Percentiles rank a stretch among this genome's conserved stretches.
These are phyloP conservation scores for Drosophila ochracea DNA, from an alignment of 2,888 invertebrate species.

Conservation along the genomic window DNA sequence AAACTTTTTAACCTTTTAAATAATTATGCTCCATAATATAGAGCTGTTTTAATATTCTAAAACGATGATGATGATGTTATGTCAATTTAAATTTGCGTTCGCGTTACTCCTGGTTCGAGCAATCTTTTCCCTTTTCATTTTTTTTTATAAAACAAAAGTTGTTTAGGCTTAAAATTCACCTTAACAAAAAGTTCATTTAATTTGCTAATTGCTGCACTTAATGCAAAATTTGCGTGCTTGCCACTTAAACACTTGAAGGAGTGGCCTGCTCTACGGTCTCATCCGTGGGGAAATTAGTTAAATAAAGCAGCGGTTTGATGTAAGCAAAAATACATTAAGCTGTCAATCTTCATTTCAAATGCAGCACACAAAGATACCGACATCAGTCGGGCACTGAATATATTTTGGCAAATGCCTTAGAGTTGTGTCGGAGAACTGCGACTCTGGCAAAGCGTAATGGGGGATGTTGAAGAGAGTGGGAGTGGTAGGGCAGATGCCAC, in stretches of 20 bases:
- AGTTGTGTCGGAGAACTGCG: constrained; percentile 7
- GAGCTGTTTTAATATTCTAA: neutral
- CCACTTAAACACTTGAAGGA: constrained; percentile 45
- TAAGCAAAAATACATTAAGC: constrained; percentile 74
- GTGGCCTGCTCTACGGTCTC: constrained; percentile 29
- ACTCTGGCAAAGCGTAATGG: neutral
- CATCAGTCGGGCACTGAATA: constrained; percentile 60
- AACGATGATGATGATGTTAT: neutral
- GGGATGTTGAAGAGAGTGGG: constrained; percentile 2
- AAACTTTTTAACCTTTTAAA: neutral
- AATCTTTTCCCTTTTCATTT: neutral
- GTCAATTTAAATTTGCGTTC: neutral
- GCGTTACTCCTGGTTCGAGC: neutral
- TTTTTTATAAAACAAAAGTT: constrained; percentile 32
- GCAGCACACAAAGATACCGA: constrained; percentile 32
- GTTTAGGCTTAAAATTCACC: constrained; percentile 23
- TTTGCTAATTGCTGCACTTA: constrained; percentile 74
- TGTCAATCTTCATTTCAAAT: constrained; percentile 74
- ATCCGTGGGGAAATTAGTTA: constrained; percentile 67
- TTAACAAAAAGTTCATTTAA: constrained; percentile 60
- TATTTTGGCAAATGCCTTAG: constrained; percentile 64
- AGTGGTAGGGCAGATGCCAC: constrained; percentile 32
- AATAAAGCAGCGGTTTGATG: constrained; percentile 59
- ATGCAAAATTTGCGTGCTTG: constrained; percentile 70
- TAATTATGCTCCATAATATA: neutral